These are phyloP conservation scores for Pogonocichla stellata DNA, from an alignment of 2,113 vertebrate genomes.

Conservation along the genomic window DNA sequence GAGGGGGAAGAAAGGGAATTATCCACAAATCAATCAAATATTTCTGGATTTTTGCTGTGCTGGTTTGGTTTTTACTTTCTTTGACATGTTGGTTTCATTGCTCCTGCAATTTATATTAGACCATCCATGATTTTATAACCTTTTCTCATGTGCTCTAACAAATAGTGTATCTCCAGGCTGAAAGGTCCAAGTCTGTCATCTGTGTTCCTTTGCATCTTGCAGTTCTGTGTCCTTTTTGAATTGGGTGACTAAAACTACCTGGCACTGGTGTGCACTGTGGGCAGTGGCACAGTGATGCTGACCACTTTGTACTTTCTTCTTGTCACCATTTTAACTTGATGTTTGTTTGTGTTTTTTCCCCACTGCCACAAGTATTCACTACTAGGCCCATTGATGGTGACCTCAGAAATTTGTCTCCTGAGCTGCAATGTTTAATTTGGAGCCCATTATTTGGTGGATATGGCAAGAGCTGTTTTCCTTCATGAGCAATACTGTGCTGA, in stretches of 20 bases:
- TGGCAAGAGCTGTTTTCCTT: neutral
- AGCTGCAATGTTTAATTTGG: neutral
- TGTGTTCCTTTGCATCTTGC: neutral
- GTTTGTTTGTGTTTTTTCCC: neutral
- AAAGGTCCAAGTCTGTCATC: neutral
- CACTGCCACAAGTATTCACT: neutral
- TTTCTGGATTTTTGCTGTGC: neutral
- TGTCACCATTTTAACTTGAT: neutral
- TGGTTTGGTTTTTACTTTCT: neutral
- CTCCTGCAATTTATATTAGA: neutral
- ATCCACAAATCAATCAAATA: neutral
- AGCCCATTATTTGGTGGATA: neutral
- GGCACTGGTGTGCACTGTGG: neutral
- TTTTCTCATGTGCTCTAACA: neutral
- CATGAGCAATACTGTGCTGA: neutral
- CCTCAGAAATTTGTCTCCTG: constrained; percentile 14
- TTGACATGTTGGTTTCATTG: neutral
- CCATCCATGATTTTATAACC: neutral
- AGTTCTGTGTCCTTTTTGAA: neutral
- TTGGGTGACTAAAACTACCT: neutral
- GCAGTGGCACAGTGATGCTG: neutral
- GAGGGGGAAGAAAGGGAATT: neutral
- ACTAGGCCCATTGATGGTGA: neutral
- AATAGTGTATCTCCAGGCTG: neutral
- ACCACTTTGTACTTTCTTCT: neutral